A percentile compares a stretch with the other conserved stretches of the same genome.
Conservation (phyloP, 2,797 vertebrate genomes). For the Melanogrammus aeglefinus region DNA sequence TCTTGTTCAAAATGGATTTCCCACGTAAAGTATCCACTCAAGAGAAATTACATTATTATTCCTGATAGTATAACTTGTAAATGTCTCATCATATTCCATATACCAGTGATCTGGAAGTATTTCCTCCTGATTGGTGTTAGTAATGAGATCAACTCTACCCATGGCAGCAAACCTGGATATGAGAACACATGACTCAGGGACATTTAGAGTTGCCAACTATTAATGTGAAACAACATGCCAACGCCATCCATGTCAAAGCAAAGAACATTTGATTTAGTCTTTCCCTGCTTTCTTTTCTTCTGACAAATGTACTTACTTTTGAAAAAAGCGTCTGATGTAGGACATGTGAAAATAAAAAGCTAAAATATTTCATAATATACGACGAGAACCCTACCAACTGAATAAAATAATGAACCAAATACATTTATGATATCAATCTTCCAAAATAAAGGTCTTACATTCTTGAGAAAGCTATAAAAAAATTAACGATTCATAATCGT, state of each 20-base stretch:
- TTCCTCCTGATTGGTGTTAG: slow-evolving; percentile 51
- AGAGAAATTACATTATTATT: neutral
- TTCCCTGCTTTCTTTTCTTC: neutral
- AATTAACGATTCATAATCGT: neutral
- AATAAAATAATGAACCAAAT: neutral
- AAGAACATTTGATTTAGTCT: slow-evolving; percentile 30
- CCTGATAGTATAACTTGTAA: neutral
- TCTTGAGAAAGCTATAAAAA: neutral
- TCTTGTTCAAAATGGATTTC: neutral
- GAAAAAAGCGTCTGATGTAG: too few relatives aligned
- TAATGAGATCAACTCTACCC: slow-evolving; percentile 68
- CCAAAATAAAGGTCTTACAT: neutral
- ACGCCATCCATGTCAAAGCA: slow-evolving; percentile 52
- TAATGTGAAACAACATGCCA: slow-evolving; percentile 52
- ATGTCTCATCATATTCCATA: neutral
- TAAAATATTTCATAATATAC: too few relatives aligned
- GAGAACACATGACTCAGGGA: slow-evolving; percentile 54
- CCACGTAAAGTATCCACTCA: neutral
- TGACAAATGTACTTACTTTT: too few relatives aligned
- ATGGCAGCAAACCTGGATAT: slow-evolving; percentile 54
- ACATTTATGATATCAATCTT: neutral
- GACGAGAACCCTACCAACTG: too few relatives aligned
- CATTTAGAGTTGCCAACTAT: slow-evolving; percentile 57
- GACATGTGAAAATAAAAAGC: too few relatives aligned
- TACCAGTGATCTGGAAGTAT: slow-evolving; percentile 28